Percentiles rank a stretch among this genome's conserved stretches.
phyloP scores from a whole-genome alignment of 2,888 invertebrate species.

The Bellardia bayeri region DNA sequence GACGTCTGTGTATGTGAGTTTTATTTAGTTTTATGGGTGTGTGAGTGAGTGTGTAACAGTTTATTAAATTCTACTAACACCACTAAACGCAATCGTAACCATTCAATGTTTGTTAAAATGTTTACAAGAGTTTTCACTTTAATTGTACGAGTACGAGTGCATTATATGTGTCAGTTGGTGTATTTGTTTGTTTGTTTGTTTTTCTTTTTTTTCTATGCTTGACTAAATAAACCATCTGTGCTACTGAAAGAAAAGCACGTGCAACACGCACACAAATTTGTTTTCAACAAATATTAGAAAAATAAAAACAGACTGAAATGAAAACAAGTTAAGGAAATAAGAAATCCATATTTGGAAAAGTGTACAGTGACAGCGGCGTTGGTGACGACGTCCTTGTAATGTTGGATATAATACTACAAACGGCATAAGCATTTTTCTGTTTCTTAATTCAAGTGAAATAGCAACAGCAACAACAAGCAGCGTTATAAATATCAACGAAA shows the following conservation, averaged over 20 bases:
- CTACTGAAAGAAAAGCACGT: conserved; percentile 35
- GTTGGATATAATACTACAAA: conserved; percentile 29
- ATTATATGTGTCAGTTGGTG: neutral
- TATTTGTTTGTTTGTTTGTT: neutral
- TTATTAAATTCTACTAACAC: conserved; percentile 10
- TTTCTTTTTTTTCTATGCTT: neutral
- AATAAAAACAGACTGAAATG: conserved; percentile 7
- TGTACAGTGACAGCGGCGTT: neutral
- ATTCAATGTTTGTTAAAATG: conserved; percentile 15
- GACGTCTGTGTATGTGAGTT: neutral
- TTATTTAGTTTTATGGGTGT: neutral
- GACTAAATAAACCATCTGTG: conserved; percentile 30
- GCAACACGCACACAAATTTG: conserved; percentile 24
- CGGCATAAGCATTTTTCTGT: neutral
- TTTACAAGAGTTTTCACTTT: conserved; percentile 13
- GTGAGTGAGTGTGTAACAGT: neutral
- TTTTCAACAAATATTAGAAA: conserved; percentile 4
- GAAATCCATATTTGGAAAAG: conserved; percentile 47
- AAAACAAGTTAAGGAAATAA: conserved; percentile 10
- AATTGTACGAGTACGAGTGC: conserved; percentile 10
- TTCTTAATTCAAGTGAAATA: conserved; percentile 9
- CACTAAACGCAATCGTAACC: neutral
- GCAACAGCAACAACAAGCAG: neutral
- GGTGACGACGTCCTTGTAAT: conserved; percentile 42
- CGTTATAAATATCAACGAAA: conserved; percentile 7